Evolutionary conservation across 2,113 vertebrate genomes (phyloP).

Genomic region (Monarcha castaneiventris): DNA sequence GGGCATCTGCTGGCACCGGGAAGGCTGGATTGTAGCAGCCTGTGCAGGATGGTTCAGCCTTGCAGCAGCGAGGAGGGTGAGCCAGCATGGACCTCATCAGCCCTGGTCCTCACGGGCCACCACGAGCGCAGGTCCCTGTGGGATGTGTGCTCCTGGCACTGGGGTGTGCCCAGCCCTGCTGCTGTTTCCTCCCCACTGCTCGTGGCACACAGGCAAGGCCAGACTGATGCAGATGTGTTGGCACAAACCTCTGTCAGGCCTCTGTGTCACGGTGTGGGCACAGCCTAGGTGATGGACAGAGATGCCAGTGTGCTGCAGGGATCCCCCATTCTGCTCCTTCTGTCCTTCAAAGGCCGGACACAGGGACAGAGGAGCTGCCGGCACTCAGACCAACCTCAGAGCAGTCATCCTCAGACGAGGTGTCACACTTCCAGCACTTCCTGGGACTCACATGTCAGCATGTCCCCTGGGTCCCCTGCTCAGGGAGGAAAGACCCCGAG

Average conservation of each 20-base stretch:
- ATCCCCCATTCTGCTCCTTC: not conserved
- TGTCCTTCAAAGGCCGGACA: fast-evolving
- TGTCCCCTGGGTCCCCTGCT: fast-evolving
- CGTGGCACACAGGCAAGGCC: not conserved
- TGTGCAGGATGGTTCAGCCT: fast-evolving
- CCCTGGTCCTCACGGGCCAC: not conserved
- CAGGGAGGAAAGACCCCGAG: not conserved
- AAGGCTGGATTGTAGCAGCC: not conserved
- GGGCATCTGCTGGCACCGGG: not conserved
- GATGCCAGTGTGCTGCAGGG: not conserved
- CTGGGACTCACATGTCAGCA: not conserved
- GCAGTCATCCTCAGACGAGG: fast-evolving
- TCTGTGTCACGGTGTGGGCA: not conserved
- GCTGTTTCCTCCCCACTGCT: not conserved
- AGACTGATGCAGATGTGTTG: fast-evolving
- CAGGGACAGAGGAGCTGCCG: not conserved
- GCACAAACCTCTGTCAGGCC: not conserved
- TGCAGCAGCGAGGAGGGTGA: not conserved
- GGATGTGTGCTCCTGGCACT: not conserved
- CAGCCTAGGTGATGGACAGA: not conserved
- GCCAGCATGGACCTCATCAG: not conserved
- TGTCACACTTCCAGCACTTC: not conserved
- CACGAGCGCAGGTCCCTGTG: fast-evolving
- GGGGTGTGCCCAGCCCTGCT: not conserved
- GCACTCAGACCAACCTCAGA: not conserved